Percentiles rank a stretch among this genome's conserved stretches.
Conservation (phyloP, 2,888 invertebrate genomes). For the Branchinecta sandiegonensis region DNA sequence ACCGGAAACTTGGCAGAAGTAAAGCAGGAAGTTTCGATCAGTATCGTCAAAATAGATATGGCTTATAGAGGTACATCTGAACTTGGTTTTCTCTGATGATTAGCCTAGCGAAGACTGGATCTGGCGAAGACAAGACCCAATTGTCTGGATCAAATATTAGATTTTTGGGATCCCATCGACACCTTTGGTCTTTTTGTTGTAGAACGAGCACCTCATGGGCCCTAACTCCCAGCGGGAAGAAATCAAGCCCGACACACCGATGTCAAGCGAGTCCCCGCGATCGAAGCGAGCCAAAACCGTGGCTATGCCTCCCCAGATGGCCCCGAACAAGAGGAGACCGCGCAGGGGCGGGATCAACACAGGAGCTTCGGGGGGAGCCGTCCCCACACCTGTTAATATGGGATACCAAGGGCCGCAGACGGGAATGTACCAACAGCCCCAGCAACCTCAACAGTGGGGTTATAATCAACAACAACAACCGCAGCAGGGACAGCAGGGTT, state of each 20-base stretch:
- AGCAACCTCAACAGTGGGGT: slow-evolving; percentile 32
- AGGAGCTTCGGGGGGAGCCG: neutral
- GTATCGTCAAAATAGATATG: too few relatives aligned
- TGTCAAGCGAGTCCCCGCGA: slow-evolving; percentile 49
- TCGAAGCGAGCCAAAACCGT: slow-evolving; percentile 38
- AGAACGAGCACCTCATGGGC: slow-evolving; percentile 30
- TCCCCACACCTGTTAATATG: neutral
- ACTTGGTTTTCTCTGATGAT: too few relatives aligned
- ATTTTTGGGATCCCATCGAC: too few relatives aligned
- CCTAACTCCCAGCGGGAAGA: slow-evolving; percentile 34
- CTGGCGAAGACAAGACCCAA: too few relatives aligned
- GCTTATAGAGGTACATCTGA: too few relatives aligned
- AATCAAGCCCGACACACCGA: slow-evolving; percentile 49
- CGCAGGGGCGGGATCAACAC: slow-evolving; percentile 34
- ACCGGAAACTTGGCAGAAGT: too few relatives aligned
- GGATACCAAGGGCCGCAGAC: slow-evolving; percentile 29
- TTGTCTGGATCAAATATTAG: too few relatives aligned
- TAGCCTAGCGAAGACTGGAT: too few relatives aligned
- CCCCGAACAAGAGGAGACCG: slow-evolving; percentile 36
- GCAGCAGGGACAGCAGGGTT: slow-evolving; percentile 33
- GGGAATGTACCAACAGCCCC: slow-evolving; percentile 28
- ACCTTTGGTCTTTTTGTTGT: slow-evolving; percentile 33
- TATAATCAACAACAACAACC: slow-evolving; percentile 37
- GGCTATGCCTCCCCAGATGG: slow-evolving; percentile 28
- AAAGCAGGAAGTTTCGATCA: too few relatives aligned